Evolutionary conservation across 2,797 vertebrate genomes (phyloP).

Genomic region (Tamandua tetradactyla): DNA sequence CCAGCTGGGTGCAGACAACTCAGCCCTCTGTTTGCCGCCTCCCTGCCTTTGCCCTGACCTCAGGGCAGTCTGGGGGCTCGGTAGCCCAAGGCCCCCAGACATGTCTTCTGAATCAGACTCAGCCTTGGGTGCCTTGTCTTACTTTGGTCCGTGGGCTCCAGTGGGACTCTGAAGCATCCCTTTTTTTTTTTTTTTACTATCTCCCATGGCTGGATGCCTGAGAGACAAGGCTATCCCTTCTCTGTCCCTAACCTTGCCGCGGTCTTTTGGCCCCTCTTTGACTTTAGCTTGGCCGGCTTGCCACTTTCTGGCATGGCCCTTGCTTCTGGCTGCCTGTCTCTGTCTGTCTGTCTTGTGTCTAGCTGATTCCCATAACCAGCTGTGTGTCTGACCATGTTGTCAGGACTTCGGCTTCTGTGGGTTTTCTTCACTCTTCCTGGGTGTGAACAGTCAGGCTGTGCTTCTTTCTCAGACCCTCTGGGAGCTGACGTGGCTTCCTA

Average conservation of each 20-base stretch:
- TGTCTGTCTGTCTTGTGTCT: not conserved
- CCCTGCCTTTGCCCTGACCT: not conserved
- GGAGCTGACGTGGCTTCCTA: not conserved
- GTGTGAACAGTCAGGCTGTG: not conserved
- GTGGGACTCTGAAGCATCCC: not conserved
- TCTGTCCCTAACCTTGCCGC: slow-evolving; percentile 16
- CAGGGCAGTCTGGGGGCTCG: not conserved
- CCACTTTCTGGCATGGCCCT: not conserved
- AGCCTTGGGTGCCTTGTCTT: not conserved
- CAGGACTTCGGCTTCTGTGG: not conserved
- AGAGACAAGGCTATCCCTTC: not conserved
- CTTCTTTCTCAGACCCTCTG: not conserved
- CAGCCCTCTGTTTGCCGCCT: not conserved
- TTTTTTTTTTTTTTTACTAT: not conserved
- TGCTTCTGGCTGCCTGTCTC: not conserved
- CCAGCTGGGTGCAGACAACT: not conserved
- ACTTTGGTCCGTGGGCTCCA: not conserved
- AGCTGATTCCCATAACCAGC: not conserved
- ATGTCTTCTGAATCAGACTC: not conserved
- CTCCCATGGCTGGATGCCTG: not conserved
- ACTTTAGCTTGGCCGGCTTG: not conserved
- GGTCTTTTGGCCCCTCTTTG: not conserved
- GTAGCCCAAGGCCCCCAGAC: not conserved
- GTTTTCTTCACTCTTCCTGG: not conserved
- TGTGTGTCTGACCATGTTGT: not conserved